Percentiles rank a stretch among this genome's conserved stretches.
These are phyloP conservation scores for Catamblyrhynchus diadema DNA, from an alignment of 2,797 vertebrate species.

Conservation along the genomic window DNA sequence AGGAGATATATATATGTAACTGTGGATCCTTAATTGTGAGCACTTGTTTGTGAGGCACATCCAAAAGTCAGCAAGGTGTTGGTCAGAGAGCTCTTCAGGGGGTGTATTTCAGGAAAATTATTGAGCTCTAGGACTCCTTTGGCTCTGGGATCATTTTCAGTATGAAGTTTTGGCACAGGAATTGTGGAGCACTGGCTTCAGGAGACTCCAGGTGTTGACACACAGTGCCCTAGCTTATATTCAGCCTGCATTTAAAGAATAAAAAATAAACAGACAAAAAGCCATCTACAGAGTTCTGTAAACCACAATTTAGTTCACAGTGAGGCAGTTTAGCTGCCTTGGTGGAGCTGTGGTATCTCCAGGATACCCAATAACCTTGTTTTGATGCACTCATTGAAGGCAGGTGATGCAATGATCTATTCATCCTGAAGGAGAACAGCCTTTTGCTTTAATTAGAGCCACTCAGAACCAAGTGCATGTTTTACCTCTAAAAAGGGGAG, in stretches of 20 bases:
- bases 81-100: neutral
- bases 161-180: neutral
- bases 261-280: neutral
- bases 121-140: neutral
- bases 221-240: neutral
- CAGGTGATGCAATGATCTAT: conserved; percentile 53
- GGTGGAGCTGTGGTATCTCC: neutral
- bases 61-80: neutral
- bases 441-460: conserved; percentile 54
- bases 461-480: neutral
- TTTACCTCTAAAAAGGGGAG: neutral
- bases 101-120: neutral
- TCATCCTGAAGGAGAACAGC: conserved; percentile 55
- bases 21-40: too few species aligned
- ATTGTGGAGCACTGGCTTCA: neutral
- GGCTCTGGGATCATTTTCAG: neutral
- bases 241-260: neutral
- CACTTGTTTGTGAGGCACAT: neutral
- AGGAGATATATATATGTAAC: neutral
- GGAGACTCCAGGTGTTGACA: neutral
- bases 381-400: neutral
- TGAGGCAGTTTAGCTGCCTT: neutral
- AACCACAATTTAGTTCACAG: neutral
- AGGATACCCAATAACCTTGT: neutral
- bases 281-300: neutral